Base-by-base conservation (phyloP, 2,888 invertebrate genomes). In the Caenorhabditis macrosperma region DNA sequence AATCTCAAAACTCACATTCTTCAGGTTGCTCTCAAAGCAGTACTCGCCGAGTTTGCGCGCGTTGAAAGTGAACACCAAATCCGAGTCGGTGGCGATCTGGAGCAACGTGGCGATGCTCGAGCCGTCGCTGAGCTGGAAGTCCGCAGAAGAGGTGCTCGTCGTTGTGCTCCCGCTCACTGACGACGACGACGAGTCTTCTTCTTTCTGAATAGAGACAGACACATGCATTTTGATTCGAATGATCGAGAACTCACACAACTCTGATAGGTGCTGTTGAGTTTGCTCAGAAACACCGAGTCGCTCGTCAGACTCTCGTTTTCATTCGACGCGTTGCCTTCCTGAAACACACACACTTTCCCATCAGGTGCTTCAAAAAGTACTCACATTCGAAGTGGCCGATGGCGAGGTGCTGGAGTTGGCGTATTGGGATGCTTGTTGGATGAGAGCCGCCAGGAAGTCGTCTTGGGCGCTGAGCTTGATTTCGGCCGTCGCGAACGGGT, bases 71-170 rank as follows among this genome's bases (percentile, higher is more conserved):
- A 86, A 86, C 5, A 81, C 68, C 26, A 86, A 61, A 30, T 86
- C 86, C 1, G 83, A 81, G 57, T 86, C 86, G 3, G 83, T 74
- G n/a, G 85, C 85, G n/a, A 85, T 85, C 75, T 83, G 81, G 30
- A 84, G 63, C n/a, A 84, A 68, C n/a, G 82, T 61, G 22, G 84
- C 72, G 6, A 84, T 82, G 30, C 78, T 79, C 6, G 81, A 71
- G 9, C 84, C 84, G 48, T 84, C 84, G n/a, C 55, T 75, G 7
- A 84, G 55, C 26, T 76, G 63, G 63, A 84, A 84, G 24, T 84
- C 84, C n/a, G 68, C 4, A 5, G 69, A 54, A 1, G 72, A 48
- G 4, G 48, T 60, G 50, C 61, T 67, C 15, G 79, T 67, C 22
- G 74, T 60, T 1, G 79, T 61, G 35, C 78, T 66, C 15, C 81